Conservation (phyloP, 2,888 invertebrate genomes). For the Tubulanus polymorphus region DNA sequence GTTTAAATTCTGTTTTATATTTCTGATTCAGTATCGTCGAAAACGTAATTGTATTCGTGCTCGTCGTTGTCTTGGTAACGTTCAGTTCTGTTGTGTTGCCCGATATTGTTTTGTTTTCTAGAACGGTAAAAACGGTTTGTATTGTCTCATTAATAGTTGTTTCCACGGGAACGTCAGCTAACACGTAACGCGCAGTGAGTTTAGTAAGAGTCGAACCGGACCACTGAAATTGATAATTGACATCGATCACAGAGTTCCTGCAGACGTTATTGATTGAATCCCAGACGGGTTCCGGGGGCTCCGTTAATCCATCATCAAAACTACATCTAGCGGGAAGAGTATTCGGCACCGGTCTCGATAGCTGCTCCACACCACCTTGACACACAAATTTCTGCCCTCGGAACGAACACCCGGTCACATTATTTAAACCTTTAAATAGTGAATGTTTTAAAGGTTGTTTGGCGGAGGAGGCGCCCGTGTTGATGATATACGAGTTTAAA, state of each 20-base stretch:
- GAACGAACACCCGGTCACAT: constrained; percentile 7
- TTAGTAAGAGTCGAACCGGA: constrained; percentile 26
- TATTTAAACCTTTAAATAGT: background rate
- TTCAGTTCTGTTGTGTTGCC: constrained; percentile 1
- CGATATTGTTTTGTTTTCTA: background rate
- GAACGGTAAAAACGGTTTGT: background rate
- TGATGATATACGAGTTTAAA: constrained; percentile 21
- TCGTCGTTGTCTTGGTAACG: no score
- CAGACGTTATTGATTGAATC: constrained; percentile 20
- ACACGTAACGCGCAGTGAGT: constrained; percentile 32
- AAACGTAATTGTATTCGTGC: no score
- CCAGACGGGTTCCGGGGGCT: constrained; percentile 24
- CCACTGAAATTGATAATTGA: constrained; percentile 41
- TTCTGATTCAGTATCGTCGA: no score
- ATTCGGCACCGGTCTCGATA: no score
- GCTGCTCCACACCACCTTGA: no score
- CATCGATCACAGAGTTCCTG: constrained; percentile 37
- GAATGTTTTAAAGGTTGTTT: no score
- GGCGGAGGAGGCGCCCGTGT: constrained; percentile 4
- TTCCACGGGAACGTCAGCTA: constrained; percentile 27
- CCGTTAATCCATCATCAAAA: constrained; percentile 28
- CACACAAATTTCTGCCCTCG: background rate
- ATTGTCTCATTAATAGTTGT: background rate
- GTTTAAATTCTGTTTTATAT: no score
- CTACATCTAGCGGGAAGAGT: constrained; percentile 20